A percentile compares a stretch with the other conserved stretches of the same genome.
Conservation (phyloP, 2,888 invertebrate species). For the Disparrhopalites patrizii region DNA sequence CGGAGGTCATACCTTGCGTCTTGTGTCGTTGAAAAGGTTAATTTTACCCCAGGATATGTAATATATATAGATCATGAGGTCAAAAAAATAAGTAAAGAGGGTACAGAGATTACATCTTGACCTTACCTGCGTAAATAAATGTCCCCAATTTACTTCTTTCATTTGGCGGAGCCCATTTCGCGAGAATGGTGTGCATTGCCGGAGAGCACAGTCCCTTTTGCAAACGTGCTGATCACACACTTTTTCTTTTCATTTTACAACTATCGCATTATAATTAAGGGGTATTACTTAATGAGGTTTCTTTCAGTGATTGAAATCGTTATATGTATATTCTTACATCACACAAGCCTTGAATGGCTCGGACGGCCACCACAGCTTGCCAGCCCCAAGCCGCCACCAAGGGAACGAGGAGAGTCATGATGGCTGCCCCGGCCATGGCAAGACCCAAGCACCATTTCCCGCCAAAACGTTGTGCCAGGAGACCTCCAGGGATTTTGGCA, state of each 20-base stretch:
- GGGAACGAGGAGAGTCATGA: conserved; percentile 79
- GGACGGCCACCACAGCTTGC: conserved; percentile 66
- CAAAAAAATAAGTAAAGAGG: no score
- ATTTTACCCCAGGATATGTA: no score
- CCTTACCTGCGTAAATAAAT: conserved; percentile 70
- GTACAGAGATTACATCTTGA: not conserved
- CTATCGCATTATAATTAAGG: no score
- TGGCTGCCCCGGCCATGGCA: conserved; percentile 73
- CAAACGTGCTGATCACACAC: no score
- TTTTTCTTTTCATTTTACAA: no score
- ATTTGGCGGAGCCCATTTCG: conserved; percentile 86
- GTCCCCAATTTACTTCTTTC: conserved; percentile 88
- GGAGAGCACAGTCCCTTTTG: conserved; percentile 80
- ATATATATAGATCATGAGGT: no score
- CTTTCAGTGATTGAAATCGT: no score
- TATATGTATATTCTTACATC: conserved; percentile 61
- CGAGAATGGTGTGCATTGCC: conserved; percentile 88
- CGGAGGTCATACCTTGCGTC: no score
- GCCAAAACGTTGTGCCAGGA: conserved; percentile 58
- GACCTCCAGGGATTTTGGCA: conserved; percentile 44
- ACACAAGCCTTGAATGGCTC: conserved; percentile 76
- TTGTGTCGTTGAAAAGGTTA: no score
- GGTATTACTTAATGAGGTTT: no score
- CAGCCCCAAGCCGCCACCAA: conserved; percentile 66
- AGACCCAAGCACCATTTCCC: conserved; percentile 82